Evolutionary conservation across 2,888 invertebrate genomes (phyloP), one percentile per base, ranked within the genome.

Genomic region (Drosophila macrothrix): DNA sequence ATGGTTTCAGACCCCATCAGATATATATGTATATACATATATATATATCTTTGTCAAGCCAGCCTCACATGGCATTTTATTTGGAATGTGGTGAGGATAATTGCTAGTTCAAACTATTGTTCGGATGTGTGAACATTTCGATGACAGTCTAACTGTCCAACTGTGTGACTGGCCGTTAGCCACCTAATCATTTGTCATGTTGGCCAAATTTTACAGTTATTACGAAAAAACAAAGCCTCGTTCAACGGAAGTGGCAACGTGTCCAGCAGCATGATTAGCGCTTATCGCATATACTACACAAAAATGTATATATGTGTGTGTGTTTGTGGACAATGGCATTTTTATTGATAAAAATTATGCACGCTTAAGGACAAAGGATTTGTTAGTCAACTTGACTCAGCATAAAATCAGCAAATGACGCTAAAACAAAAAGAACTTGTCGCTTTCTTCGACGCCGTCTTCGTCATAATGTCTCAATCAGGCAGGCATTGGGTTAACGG

Each of bases 321-420:
- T 67, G 53, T 67, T 50, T 67, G 54, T 63, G 61, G 65, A 80
- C 76, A 84, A 73, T 73, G 73, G 37, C 53, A 62, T 70, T 79
- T 80, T 89, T 89, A 84, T 87, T 85, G 85, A 85, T 85, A 89
- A 87, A 88, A 89, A 89, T 89, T 85, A 89, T 87, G 90, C 78
- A 85, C 85, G 84, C 88, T 71, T 62, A 60, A 43, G 59, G 50
- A 84, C 78, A 89, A 84, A 55, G 63, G 65, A 67, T 65, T 69
- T 72, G 86, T 88, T 88, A 86, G 88, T 71, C 90, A 87, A 85
- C 90, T 89, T 85, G 84, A 85, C 84, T 85, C 84, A 85, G 84
- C 84, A 85, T 25, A 85, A 85, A 84, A 75, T 73, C 53, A 55
- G 58, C 69, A 62, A 67, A 68, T 73, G 70, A 64, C 43, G 22